Conservation (phyloP, 2,797 vertebrate species). For the Liasis olivaceus region DNA sequence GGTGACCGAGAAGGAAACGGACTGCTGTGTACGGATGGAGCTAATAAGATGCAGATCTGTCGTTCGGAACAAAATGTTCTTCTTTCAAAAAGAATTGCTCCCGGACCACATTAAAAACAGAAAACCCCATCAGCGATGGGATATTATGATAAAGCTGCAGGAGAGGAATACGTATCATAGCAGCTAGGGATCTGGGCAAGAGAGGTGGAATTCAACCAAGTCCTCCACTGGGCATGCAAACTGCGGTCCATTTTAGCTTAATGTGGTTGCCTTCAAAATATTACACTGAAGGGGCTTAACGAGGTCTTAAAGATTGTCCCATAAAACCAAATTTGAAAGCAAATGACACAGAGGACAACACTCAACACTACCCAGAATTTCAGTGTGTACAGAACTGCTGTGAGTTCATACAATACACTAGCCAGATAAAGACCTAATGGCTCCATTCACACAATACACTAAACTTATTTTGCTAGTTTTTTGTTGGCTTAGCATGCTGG, state of each 20-base stretch:
- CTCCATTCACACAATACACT: neutral
- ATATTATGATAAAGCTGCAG: neutral
- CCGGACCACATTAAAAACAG: conserved; percentile 1
- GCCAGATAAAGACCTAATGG: neutral
- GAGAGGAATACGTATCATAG: neutral
- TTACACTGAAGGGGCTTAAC: neutral
- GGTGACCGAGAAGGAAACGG: rapidly evolving
- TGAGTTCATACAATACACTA: neutral
- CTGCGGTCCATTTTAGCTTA: neutral
- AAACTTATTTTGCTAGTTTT: neutral
- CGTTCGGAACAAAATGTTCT: conserved; percentile 21
- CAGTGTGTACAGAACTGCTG: neutral
- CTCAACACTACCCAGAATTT: neutral
- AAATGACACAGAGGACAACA: neutral
- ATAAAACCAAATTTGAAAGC: neutral
- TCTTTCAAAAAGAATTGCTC: neutral
- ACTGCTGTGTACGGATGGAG: rapidly evolving
- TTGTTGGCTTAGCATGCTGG: neutral
- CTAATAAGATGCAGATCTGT: neutral
- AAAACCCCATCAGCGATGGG: conserved; percentile 7
- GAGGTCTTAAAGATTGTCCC: neutral
- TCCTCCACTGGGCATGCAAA: neutral
- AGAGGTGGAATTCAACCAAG: neutral
- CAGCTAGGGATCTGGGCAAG: neutral
- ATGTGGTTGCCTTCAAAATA: neutral